Conservation (phyloP, 2,888 invertebrate genomes). For the Cyclophora albipunctata region DNA sequence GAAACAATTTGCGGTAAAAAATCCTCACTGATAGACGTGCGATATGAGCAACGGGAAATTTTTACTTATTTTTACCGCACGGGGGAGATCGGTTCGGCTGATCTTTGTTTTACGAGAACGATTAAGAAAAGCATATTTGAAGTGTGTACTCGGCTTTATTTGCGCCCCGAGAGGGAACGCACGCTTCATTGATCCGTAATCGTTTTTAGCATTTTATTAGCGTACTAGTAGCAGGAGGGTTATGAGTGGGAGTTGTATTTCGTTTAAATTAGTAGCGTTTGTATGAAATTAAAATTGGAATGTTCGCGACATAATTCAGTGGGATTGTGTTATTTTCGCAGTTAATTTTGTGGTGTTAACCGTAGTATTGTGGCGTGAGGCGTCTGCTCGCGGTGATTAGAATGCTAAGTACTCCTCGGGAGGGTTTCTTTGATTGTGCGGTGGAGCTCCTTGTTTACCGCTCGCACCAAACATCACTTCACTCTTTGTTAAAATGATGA, state of each 20-base stretch:
- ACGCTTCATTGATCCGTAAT: slow-evolving; percentile 74
- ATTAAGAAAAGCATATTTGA: slow-evolving; percentile 77
- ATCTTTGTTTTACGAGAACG: slow-evolving; percentile 77
- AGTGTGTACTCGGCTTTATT: slow-evolving; percentile 73
- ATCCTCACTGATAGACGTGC: slow-evolving; percentile 54
- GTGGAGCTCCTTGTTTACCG: slow-evolving; percentile 41
- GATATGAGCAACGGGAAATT: slow-evolving; percentile 65
- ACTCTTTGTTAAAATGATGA: background rate
- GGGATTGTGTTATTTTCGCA: slow-evolving; percentile 57
- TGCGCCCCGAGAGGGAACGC: slow-evolving; percentile 66
- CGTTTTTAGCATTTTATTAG: slow-evolving; percentile 72
- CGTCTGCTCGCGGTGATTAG: slow-evolving; percentile 59
- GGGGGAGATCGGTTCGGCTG: slow-evolving; percentile 62
- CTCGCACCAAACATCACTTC: slow-evolving; percentile 34
- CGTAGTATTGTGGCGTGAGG: slow-evolving; percentile 56
- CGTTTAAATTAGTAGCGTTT: slow-evolving; percentile 42
- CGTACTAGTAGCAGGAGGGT: slow-evolving; percentile 48
- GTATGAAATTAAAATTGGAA: slow-evolving; percentile 40
- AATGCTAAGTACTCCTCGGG: slow-evolving; percentile 62
- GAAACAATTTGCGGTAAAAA: slow-evolving; percentile 67
- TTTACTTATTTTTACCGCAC: slow-evolving; percentile 50
- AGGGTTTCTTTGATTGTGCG: slow-evolving; percentile 65
- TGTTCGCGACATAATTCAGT: slow-evolving; percentile 49
- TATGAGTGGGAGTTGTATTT: slow-evolving; percentile 45
- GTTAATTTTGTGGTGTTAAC: slow-evolving; percentile 62